Percentiles rank a stretch among this genome's conserved stretches.
Conservation (phyloP, 2,113 vertebrate species). For the Nothobranchius kuhntae region DNA sequence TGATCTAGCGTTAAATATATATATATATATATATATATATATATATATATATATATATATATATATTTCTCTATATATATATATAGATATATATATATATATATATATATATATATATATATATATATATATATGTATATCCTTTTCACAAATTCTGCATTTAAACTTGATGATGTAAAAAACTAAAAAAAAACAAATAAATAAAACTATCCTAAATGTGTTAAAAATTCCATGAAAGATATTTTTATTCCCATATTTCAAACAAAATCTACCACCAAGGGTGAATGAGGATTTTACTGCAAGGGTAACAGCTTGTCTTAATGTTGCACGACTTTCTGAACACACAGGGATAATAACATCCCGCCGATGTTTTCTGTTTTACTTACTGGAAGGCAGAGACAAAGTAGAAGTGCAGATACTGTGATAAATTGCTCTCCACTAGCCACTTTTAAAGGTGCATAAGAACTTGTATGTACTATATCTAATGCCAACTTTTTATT, state of each 20-base stretch:
- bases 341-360: conserved; percentile 23
- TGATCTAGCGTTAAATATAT: background rate
- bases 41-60: too few species aligned
- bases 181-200: background rate
- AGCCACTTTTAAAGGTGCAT: conserved; percentile 44
- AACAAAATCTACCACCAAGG: background rate
- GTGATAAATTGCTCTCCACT: conserved; percentile 42
- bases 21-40: too few species aligned
- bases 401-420: conserved; percentile 9
- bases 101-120: too few species aligned
- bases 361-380: conserved; percentile 29
- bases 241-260: background rate
- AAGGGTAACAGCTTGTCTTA: conserved; percentile 8
- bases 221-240: too few species aligned
- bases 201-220: background rate
- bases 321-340: background rate
- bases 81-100: too few species aligned
- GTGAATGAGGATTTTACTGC: conserved; percentile 16
- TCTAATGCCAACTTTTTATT: conserved; percentile 46
- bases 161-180: too few species aligned
- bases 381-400: conserved; percentile 19
- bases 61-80: rapidly evolving
- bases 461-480: conserved; percentile 43
- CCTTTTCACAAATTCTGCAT: too few species aligned
- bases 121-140: too few species aligned